A percentile compares a stretch with the other conserved stretches of the same genome.
These are phyloP conservation scores for Glyphotaelius pellucidus DNA, from an alignment of 2,888 invertebrate species.

Conservation along the genomic window DNA sequence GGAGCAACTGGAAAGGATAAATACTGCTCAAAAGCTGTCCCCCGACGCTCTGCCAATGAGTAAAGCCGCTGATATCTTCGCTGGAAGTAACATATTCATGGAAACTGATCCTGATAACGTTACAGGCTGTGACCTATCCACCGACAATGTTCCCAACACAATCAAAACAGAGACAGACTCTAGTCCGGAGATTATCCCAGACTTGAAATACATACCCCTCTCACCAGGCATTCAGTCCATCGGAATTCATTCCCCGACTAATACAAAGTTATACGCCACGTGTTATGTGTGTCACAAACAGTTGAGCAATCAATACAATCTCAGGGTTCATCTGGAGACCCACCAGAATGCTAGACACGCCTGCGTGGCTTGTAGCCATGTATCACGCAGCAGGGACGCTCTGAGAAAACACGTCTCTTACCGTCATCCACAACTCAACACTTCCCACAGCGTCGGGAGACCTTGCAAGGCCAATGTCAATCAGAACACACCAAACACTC, in stretches of 20 bases:
- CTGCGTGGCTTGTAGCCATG: constrained; percentile 91
- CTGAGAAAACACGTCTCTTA: constrained; percentile 93
- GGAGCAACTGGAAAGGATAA: constrained; percentile 67
- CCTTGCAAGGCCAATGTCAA: constrained; percentile 62
- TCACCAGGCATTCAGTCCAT: constrained; percentile 58
- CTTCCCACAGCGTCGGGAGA: constrained; percentile 64
- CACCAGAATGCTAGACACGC: constrained; percentile 93
- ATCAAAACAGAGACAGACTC: constrained; percentile 62
- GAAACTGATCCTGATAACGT: constrained; percentile 61
- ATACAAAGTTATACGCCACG: constrained; percentile 72
- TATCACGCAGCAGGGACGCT: constrained; percentile 91
- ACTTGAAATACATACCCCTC: constrained; percentile 61
- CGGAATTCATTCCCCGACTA: constrained; percentile 60
- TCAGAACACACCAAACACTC: constrained; percentile 53
- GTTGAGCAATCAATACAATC: constrained; percentile 92
- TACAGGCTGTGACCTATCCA: constrained; percentile 37
- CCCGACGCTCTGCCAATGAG: constrained; percentile 62
- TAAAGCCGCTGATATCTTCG: constrained; percentile 65
- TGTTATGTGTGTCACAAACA: constrained; percentile 93
- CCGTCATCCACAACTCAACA: constrained; percentile 79
- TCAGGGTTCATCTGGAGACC: constrained; percentile 93
- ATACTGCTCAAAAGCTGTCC: constrained; percentile 60
- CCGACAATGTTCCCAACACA: constrained; percentile 46
- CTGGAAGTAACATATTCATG: constrained; percentile 65
- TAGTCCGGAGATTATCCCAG: constrained; percentile 64